Conservation (phyloP, 2,888 invertebrate genomes). For the Rhaphigaster nebulosa region DNA sequence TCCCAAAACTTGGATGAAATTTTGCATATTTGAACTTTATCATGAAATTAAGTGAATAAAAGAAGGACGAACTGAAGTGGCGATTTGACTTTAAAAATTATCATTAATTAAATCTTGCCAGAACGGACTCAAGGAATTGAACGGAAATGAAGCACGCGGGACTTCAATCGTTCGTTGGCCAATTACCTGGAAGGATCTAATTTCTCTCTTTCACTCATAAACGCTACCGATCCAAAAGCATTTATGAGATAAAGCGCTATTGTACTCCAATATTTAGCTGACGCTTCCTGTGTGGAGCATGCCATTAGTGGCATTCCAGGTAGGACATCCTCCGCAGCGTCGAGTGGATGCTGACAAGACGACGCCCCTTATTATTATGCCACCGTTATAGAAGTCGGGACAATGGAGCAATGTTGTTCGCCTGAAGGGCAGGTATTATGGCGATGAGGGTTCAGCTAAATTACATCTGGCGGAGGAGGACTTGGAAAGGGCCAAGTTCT, state of each 20-base stretch:
- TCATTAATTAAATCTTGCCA: too few relatives aligned
- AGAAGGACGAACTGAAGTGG: too few relatives aligned
- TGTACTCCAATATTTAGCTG: not conserved
- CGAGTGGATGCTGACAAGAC: not conserved
- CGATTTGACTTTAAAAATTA: too few relatives aligned
- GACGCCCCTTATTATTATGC: not conserved
- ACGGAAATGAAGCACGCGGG: not conserved
- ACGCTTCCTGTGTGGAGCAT: not conserved
- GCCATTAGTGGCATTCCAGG: slow-evolving; percentile 10
- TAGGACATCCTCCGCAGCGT: slow-evolving; percentile 16
- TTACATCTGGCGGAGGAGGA: slow-evolving; percentile 47
- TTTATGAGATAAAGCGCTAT: not conserved
- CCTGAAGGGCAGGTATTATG: slow-evolving; percentile 31
- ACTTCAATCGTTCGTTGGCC: not conserved
- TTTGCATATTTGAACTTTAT: too few relatives aligned
- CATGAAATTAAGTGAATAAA: too few relatives aligned
- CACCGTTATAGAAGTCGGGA: slow-evolving; percentile 8
- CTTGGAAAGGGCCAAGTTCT: slow-evolving; percentile 51
- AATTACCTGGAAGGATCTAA: not conserved
- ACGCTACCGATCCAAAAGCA: not conserved
- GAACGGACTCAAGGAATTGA: not conserved
- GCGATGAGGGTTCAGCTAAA: slow-evolving; percentile 1
- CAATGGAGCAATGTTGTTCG: slow-evolving; percentile 21
- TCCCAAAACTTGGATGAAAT: too few relatives aligned
- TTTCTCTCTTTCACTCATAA: not conserved